These are phyloP conservation scores for Mycteria americana DNA, from an alignment of 2,797 vertebrate species.

Conservation along the genomic window DNA sequence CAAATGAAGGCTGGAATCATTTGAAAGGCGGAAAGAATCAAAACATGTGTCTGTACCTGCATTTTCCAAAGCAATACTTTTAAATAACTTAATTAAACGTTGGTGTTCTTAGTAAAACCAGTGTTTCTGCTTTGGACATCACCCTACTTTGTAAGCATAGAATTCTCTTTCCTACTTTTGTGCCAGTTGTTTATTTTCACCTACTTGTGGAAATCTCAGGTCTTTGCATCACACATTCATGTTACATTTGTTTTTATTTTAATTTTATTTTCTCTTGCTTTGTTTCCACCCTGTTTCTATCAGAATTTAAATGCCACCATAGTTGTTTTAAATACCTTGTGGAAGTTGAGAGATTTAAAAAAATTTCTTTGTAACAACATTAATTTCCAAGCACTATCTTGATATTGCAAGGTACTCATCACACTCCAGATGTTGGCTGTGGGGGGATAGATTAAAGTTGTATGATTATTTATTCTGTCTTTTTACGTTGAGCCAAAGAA, in stretches of 20 bases:
- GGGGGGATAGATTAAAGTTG: neutral
- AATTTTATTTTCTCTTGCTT: neutral
- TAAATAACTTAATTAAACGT: neutral
- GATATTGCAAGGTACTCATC: neutral
- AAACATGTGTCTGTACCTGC: neutral
- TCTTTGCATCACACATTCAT: neutral
- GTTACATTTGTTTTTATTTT: neutral
- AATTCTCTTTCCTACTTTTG: neutral
- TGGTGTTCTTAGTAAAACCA: neutral
- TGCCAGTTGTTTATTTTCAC: neutral
- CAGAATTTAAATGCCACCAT: neutral
- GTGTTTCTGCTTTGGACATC: neutral
- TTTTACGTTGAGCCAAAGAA: neutral
- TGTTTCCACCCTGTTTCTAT: accelerated
- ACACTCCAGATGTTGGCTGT: neutral
- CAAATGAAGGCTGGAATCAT: neutral
- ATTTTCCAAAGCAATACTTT: neutral
- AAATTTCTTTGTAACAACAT: neutral
- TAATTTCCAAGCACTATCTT: neutral
- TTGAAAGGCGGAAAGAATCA: neutral
- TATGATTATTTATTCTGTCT: neutral
- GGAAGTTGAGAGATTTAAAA: neutral
- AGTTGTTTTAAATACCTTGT: neutral
- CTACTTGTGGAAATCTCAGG: neutral
- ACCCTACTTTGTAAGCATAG: neutral